phyloP scores from a whole-genome alignment of 2,888 invertebrate species.

The Melieria crassipennis region DNA sequence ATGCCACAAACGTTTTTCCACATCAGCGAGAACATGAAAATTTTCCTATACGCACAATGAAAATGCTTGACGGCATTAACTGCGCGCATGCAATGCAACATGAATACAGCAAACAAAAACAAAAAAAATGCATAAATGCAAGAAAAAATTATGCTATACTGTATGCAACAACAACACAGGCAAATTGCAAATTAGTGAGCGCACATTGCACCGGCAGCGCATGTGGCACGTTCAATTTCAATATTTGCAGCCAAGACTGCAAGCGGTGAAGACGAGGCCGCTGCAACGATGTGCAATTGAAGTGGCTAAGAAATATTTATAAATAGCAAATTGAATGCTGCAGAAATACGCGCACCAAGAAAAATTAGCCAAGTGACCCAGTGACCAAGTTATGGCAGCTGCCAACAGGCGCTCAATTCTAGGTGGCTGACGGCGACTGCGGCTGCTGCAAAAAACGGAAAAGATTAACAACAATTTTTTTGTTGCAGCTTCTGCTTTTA shows the following conservation, averaged over 20 bases:
- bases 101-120: background rate
- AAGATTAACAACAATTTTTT: slow-evolving; percentile 18
- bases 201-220: background rate
- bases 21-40: background rate
- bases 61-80: background rate
- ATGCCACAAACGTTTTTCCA: background rate
- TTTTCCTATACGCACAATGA: slow-evolving; percentile 6
- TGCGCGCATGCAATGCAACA: background rate
- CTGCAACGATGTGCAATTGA: no score
- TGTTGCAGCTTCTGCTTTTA: slow-evolving; percentile 9
- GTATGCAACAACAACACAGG: background rate
- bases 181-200: background rate
- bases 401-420: slow-evolving; percentile 25
- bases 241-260: background rate
- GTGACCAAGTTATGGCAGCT: slow-evolving; percentile 39
- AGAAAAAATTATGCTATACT: background rate
- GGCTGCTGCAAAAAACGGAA: slow-evolving; percentile 12
- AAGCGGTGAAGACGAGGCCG: no score
- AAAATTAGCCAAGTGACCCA: slow-evolving; percentile 38
- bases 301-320: background rate
- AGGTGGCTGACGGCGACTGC: slow-evolving; percentile 3
- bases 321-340: slow-evolving; percentile 17
- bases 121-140: slow-evolving; percentile 4
- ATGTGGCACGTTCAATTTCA: slow-evolving; percentile 14
- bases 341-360: slow-evolving; percentile 4